Evolutionary conservation across 2,888 invertebrate species (phyloP), one percentile per base, ranked within the genome.

Genomic region (Amorpha juglandis): DNA sequence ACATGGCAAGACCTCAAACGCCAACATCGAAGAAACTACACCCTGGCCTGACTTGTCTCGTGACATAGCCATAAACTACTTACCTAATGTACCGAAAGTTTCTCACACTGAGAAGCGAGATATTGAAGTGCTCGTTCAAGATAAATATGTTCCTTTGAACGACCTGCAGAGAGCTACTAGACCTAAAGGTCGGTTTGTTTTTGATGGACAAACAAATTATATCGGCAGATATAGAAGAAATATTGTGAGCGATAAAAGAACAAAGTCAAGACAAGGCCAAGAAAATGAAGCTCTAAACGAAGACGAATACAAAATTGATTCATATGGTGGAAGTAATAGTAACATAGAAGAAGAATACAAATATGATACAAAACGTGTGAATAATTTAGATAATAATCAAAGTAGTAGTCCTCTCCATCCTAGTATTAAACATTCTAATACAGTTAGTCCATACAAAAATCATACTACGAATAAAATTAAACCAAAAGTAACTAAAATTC

Each of bases 21-120:
- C 1, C 63, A 70, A 47, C 68, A 70, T 65, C 0, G 66, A 70
- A 72, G 68, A 68, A 62, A 62, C 12, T 9, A 58, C 42, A 58
- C 42, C 78, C 33, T 89, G 86, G 89, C 64, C 71, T 8, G 92
- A 93, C 69, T 77, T 93, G 0, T 83, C 91, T 0, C 89, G 87
- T 65, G 93, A 93, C 58, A 91, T 77, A 0, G 89, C 90, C 68
- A 82, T 93, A 0, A 93, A 93, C 78, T 81, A 86, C 66, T 73
- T 86, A 0, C 76, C 81, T 1, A 82, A 77, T 35, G 71, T 69
- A 1, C 71, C 79, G 12, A 79, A 78, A 72, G 79, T 84, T 0
- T 80, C 83, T 0, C 77, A 80, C 68, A 78, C 84, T 21, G 84
- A 89, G 68, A 74, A 70, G 3, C 75, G 82, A 11, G 84, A 91